A percentile compares a stretch with the other conserved stretches of the same genome.
Evolutionary conservation across 2,888 invertebrate species (phyloP).

Genomic region (Pegoplata infirma): DNA sequence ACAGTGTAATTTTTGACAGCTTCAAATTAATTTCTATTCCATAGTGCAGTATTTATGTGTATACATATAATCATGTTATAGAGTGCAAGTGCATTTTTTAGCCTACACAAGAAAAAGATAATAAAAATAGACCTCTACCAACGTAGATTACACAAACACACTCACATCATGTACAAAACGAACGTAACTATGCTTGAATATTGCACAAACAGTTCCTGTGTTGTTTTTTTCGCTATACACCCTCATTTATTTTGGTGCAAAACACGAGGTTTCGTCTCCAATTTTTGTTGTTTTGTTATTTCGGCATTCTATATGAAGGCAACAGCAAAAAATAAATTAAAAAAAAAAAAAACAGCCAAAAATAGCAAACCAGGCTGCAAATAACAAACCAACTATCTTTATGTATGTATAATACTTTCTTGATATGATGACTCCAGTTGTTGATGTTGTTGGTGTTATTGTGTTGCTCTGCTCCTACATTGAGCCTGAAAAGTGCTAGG

Average conservation of each 20-base stretch:
- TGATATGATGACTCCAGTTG: slow-evolving; percentile 62
- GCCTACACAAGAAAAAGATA: slow-evolving; percentile 55
- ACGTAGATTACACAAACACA: slow-evolving; percentile 17
- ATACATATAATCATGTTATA: slow-evolving; percentile 25
- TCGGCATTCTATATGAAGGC: slow-evolving; percentile 37
- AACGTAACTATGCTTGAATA: not conserved
- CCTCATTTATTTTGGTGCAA: slow-evolving; percentile 48
- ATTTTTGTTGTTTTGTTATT: slow-evolving; percentile 41
- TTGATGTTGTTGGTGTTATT: slow-evolving; percentile 34
- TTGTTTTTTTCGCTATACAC: slow-evolving; percentile 1
- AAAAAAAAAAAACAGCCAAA: slow-evolving; percentile 14
- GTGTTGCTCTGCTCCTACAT: too few relatives aligned
- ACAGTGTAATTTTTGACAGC: too few relatives aligned
- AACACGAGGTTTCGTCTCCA: slow-evolving; percentile 18
- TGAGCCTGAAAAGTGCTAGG: too few relatives aligned
- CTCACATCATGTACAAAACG: too few relatives aligned
- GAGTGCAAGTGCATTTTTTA: slow-evolving; percentile 61
- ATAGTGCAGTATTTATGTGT: not conserved
- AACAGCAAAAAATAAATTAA: too few relatives aligned
- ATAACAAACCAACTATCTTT: slow-evolving; percentile 46
- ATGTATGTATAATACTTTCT: slow-evolving; percentile 46
- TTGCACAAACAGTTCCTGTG: not conserved
- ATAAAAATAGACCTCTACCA: slow-evolving; percentile 24
- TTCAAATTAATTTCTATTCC: not conserved
- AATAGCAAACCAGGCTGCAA: slow-evolving; percentile 37